phyloP scores from a whole-genome alignment of 2,888 invertebrate species.

The Cantharis rustica region DNA sequence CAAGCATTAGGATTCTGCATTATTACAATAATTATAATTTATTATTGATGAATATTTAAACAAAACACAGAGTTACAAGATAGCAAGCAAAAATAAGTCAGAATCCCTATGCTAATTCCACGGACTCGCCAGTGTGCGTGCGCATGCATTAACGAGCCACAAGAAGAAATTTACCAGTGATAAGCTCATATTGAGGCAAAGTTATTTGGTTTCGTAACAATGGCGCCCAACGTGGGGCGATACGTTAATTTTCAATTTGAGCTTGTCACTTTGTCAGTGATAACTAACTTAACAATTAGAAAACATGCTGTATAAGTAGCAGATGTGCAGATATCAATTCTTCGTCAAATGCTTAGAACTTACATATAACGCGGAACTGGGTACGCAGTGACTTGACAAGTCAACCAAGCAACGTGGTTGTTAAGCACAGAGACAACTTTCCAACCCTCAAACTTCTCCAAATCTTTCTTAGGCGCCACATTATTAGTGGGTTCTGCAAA shows the following conservation, averaged over 20 bases:
- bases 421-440: slow-evolving; percentile 60
- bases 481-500: slow-evolving; percentile 66
- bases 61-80: neutral
- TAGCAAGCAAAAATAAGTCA: slow-evolving; percentile 37
- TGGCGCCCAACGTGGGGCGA: too few relatives aligned
- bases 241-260: neutral
- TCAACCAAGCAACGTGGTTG: slow-evolving; percentile 63
- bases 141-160: neutral
- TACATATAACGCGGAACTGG: slow-evolving; percentile 57
- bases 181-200: neutral
- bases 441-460: slow-evolving; percentile 61
- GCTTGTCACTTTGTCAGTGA: neutral
- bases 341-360: slow-evolving; percentile 15
- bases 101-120: slow-evolving; percentile 37
- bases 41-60: neutral
- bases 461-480: slow-evolving; percentile 65
- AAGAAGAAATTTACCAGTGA: neutral
- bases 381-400: slow-evolving; percentile 72
- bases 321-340: neutral
- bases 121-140: neutral
- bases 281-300: neutral
- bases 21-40: slow-evolving; percentile 5
- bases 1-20: slow-evolving; percentile 46
- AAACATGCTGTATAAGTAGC: neutral
- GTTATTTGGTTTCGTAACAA: too few relatives aligned